These are phyloP conservation scores for Sinohyriopsis cumingii DNA, from an alignment of 2,888 invertebrate species.

Conservation along the genomic window DNA sequence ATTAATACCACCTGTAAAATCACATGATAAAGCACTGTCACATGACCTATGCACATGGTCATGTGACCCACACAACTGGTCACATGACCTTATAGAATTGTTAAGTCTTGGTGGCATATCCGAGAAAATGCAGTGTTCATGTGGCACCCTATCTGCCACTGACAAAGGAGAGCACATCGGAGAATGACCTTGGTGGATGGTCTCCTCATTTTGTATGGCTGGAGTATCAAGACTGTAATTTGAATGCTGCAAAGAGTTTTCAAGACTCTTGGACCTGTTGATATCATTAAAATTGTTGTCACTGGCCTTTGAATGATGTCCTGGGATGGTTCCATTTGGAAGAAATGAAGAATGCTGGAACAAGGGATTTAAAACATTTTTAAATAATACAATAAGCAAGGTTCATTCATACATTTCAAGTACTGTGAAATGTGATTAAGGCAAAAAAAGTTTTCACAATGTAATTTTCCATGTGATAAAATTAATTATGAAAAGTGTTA, in stretches of 20 bases:
- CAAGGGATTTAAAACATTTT: neutral
- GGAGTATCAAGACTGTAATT: conserved; percentile 30
- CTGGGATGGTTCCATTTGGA: conserved; percentile 49
- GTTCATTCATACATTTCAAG: neutral
- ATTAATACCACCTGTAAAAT: conserved; percentile 44
- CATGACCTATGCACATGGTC: conserved; percentile 31
- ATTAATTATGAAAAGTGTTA: too few relatives aligned
- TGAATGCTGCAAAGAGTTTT: conserved; percentile 39
- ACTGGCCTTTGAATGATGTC: conserved; percentile 44
- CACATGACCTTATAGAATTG: conserved; percentile 34
- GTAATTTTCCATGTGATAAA: too few relatives aligned
- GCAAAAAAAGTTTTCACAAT: too few relatives aligned
- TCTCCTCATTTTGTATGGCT: conserved; percentile 29
- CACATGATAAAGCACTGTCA: conserved; percentile 48
- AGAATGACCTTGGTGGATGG: conserved; percentile 40
- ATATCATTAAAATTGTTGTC: conserved; percentile 61
- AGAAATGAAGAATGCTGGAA: conserved; percentile 41
- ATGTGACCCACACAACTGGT: conserved; percentile 36
- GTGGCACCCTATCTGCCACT: conserved; percentile 41
- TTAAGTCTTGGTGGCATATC: conserved; percentile 45
- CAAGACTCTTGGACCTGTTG: conserved; percentile 45
- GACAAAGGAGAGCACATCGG: conserved; percentile 37
- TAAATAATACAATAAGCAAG: neutral
- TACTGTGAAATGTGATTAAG: neutral
- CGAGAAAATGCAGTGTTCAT: conserved; percentile 34